Evolutionary conservation across 2,888 invertebrate species (phyloP).

Genomic region (Itoplectis maculator): DNA sequence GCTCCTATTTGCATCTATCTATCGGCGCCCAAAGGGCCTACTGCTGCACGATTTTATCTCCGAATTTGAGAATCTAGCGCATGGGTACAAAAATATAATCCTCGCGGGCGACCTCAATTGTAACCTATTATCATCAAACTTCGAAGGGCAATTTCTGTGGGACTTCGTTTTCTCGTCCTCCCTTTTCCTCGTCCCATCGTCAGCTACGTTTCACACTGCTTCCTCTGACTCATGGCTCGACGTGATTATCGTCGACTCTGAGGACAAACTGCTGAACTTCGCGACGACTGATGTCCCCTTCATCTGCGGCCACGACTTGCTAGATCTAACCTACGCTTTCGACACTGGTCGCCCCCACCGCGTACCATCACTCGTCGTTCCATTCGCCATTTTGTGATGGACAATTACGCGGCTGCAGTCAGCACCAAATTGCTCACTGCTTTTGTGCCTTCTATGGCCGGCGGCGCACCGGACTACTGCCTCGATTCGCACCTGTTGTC

Average conservation of each 20-base stretch:
- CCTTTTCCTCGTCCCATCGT: constrained; percentile 11
- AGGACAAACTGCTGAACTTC: background rate
- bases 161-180: background rate
- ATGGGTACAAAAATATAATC: constrained; percentile 7
- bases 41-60: constrained; percentile 8
- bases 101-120: constrained; percentile 29
- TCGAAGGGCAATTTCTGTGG: background rate
- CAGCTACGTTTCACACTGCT: constrained; percentile 14
- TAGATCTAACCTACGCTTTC: background rate
- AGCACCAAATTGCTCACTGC: too few species aligned
- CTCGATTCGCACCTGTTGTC: background rate
- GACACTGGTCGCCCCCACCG: background rate
- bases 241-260: constrained; percentile 9
- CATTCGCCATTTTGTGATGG: background rate
- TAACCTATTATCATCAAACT: background rate
- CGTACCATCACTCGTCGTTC: background rate
- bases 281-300: background rate
- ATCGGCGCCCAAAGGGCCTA: constrained; percentile 18
- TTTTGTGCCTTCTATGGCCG: too few species aligned
- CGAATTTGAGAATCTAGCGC: background rate
- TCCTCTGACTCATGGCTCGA: constrained; percentile 21
- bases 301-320: background rate
- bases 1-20: constrained; percentile 12
- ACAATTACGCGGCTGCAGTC: background rate
- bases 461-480: background rate